Percentiles rank a stretch among this genome's conserved stretches.
phyloP scores from a whole-genome alignment of 2,113 vertebrate genomes.

The Phylloscopus trochiloides region DNA sequence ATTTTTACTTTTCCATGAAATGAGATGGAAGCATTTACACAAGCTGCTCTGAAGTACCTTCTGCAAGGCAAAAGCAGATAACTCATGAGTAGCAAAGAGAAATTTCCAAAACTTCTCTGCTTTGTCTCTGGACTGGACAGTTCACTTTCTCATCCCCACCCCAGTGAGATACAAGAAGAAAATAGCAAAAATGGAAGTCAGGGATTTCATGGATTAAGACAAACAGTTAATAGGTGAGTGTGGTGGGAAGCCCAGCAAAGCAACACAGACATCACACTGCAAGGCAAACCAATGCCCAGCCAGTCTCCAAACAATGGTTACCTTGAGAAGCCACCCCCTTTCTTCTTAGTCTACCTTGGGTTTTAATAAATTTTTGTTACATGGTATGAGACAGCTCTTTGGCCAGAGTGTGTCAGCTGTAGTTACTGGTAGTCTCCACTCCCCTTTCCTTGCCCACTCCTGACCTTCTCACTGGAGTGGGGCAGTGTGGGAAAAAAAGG shows the following conservation, averaged over 20 bases:
- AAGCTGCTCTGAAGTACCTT: neutral
- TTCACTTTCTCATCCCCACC: neutral
- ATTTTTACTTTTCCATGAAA: neutral
- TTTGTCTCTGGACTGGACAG: neutral
- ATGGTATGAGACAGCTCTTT: neutral
- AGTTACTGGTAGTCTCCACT: neutral
- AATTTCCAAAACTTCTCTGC: neutral
- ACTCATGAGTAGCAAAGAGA: neutral
- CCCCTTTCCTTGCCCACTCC: neutral
- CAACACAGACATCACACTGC: neutral
- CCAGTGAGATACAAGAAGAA: neutral
- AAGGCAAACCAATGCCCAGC: neutral
- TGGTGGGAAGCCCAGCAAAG: neutral
- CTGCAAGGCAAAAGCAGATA: neutral
- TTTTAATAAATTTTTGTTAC: neutral
- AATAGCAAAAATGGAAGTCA: neutral
- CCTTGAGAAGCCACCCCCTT: rapidly evolving
- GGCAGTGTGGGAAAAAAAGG: neutral
- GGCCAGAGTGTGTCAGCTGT: neutral
- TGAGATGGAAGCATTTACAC: neutral
- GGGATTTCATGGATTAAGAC: neutral
- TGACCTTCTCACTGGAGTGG: neutral
- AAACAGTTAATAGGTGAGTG: neutral
- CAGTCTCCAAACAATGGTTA: neutral
- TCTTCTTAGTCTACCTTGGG: neutral